phyloP scores from a whole-genome alignment of 2,888 invertebrate species.

The Dascillus cervinus region DNA sequence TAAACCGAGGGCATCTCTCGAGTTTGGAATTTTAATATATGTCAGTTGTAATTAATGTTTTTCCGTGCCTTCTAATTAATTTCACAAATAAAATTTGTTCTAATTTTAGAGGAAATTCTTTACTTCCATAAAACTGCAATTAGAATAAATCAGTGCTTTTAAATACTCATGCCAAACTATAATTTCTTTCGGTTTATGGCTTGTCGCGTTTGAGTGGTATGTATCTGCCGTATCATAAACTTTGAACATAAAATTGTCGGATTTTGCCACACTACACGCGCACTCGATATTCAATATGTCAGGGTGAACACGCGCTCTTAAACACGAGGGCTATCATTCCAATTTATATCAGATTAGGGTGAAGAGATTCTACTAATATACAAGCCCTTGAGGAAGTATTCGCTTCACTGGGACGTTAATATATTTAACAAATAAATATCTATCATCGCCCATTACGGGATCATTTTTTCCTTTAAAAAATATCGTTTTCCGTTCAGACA shows the following conservation, averaged over 20 bases:
- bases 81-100: no score
- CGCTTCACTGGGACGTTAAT: slow-evolving; percentile 32
- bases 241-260: slow-evolving; percentile 2
- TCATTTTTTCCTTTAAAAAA: no score
- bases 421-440: slow-evolving; percentile 39
- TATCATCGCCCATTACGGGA: no score
- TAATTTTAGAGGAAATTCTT: no score
- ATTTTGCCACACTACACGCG: slow-evolving; percentile 5
- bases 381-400: slow-evolving; percentile 34
- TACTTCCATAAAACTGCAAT: no score
- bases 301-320: slow-evolving; percentile 17
- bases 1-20: slow-evolving; percentile 29
- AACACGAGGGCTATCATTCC: slow-evolving; percentile 36
- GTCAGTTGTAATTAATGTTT: slow-evolving; percentile 37
- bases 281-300: slow-evolving; percentile 10
- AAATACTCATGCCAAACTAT: no score
- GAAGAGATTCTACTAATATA: slow-evolving; percentile 37
- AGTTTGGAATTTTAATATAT: slow-evolving; percentile 39
- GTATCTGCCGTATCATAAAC: no score
- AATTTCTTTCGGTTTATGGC: no score
- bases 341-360: slow-evolving; percentile 40
- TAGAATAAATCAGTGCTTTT: no score
- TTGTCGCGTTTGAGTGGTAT: no score
- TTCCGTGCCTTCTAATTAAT: no score
- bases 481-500: not conserved